Evolutionary conservation across 2,113 vertebrate species (phyloP).

Genomic region (Miniopterus natalensis): DNA sequence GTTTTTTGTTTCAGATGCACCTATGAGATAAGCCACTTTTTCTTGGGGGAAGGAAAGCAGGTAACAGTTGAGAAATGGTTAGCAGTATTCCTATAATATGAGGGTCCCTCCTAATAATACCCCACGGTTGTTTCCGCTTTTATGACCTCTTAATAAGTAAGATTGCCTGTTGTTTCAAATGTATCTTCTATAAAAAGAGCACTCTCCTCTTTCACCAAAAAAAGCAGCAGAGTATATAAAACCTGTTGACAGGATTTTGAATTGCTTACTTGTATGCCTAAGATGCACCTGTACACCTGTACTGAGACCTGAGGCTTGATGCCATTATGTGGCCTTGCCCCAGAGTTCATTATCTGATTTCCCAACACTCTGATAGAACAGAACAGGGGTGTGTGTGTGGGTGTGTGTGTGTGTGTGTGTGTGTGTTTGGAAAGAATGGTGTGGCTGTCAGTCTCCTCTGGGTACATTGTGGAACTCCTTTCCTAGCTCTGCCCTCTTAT

Average conservation of each 20-base stretch:
- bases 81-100: not conserved
- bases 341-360: not conserved
- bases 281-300: not conserved
- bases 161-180: constrained; percentile 23
- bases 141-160: not conserved
- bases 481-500: not conserved
- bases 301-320: not conserved
- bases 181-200: not conserved
- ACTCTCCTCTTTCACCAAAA: not conserved
- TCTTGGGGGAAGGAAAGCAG: not conserved
- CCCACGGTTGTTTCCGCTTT: not conserved
- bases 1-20: not conserved
- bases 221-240: not conserved
- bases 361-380: not conserved
- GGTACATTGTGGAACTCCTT: not conserved
- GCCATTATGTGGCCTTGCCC: not conserved
- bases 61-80: not conserved
- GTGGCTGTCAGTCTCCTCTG: not conserved
- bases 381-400: not conserved
- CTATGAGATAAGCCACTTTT: not conserved
- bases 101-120: not conserved
- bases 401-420: not conserved
- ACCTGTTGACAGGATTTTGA: not conserved
- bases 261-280: not conserved
- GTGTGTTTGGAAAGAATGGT: not conserved